phyloP scores from a whole-genome alignment of 2,888 invertebrate genomes.

The Crematogaster levior region DNA sequence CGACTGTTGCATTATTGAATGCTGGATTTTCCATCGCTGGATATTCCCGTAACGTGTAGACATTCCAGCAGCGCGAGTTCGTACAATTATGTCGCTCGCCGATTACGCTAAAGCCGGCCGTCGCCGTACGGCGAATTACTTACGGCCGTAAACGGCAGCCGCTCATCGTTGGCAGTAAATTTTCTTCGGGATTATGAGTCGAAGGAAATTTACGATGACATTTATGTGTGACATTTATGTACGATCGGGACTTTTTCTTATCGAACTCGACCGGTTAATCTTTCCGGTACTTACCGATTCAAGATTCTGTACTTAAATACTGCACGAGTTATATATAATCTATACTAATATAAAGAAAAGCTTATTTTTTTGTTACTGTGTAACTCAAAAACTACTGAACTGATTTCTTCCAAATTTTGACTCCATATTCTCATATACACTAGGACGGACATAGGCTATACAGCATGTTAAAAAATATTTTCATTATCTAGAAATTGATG shows the following conservation, averaged over 20 bases:
- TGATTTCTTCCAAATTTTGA: too few species aligned
- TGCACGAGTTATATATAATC: not conserved
- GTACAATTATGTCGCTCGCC: constrained; percentile 29
- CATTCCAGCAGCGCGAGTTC: not conserved
- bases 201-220: constrained; percentile 37
- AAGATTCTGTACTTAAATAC: constrained; percentile 7
- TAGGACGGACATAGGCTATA: too few species aligned
- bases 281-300: not conserved
- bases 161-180: constrained; percentile 26
- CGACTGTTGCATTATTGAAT: constrained; percentile 32
- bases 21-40: not conserved
- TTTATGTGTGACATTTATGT: constrained; percentile 43
- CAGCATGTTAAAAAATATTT: too few species aligned
- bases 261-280: not conserved
- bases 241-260: constrained; percentile 33
- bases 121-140: not conserved
- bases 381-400: too few species aligned
- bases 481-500: too few species aligned
- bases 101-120: not conserved
- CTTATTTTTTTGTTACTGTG: too few species aligned
- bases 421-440: too few species aligned
- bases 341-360: too few species aligned
- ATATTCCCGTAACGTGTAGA: not conserved
- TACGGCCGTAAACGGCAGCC: constrained; percentile 25
- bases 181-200: constrained; percentile 43